Base-by-base conservation (phyloP, 2,797 vertebrate species). In the Pteropus rufus region DNA sequence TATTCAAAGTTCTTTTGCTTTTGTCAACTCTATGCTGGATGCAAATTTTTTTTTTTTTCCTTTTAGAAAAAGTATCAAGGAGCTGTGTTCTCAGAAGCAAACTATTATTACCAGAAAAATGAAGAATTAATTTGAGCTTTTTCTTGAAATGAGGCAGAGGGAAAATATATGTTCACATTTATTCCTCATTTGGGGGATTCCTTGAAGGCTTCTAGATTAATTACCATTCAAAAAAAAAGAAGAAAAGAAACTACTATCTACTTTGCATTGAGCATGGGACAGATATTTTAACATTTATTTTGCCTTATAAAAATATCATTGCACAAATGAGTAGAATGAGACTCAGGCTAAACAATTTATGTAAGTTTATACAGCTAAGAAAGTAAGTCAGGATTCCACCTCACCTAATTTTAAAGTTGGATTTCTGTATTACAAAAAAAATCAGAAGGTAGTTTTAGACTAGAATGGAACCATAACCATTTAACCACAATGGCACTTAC, bases 271-370 rank as follows among this genome's bases (percentile, higher is more conserved):
- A 64, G 23, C 67, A 56, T 34, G n/a, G 26, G 6, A 31, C 67
- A 93, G 44, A 52, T 70, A 81, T 58, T 93, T 92, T 95, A 89
- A 86, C 2, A 72, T 72, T 83, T 52, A 65, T 80, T 91, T 97
- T 91, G 52, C 58, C 26, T 82, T 70, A 84, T 81, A n/a, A 76
- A 91, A 93, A 79, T 34, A 70, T 93, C 3, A 64, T 26, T 89
- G 3, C 15, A 75, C 34, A 93, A 93, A 88, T 70, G 46, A 86
- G 16, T 82, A 91, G 60, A 60, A 29, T 92, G 72, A 90, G 58
- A 94, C 21, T 44, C 8, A 6, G 15, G 10, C 23, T 91, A 85
- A 83, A 73, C 60, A 90, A 90, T 36, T 72, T 80, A 36, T 23
- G 23, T 18, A 75, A 54, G 26, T 95, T 73, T 85, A 41, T 18